Base-by-base conservation (phyloP, 2,113 vertebrate species). In the Dipodomys stephensi region DNA sequence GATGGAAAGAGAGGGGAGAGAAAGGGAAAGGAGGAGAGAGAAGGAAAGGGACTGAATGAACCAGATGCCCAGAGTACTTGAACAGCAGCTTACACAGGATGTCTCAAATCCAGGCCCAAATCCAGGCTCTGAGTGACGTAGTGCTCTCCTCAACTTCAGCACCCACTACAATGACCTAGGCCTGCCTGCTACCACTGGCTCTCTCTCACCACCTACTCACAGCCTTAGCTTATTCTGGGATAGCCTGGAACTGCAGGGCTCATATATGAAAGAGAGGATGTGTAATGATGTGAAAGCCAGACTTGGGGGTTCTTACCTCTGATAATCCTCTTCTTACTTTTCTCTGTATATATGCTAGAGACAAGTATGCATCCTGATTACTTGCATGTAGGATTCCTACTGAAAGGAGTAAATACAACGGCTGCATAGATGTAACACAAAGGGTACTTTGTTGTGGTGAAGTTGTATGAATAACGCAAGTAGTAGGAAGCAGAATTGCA, bases 91-190 rank as follows among this genome's bases (percentile, higher is more conserved):
- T 32, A 12, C 35, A 49, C 49, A 49, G 49, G 49, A 11, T 49
- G 10, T 12, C 49, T 49, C 49, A 49, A 49, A 49, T 49, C 65
- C 30, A 44, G n/a, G 39, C 49, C 8, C 49, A 49, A 49, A 49
- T 49, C 65, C 30, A 44, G n/a, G 39, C 13, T 35, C 30, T n/a
- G 0, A 2, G 39, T 6, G 28, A 12, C 35, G 2, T 25, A 30
- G 30, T 32, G n/a, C 39, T 28, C 25, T 53, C 53, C 28, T 25
- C 10, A 15, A 13, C 57, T 30, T 23, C 62, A 10, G 49, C 0
- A 0, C 9, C 19, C 12, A 2, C 35, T 8, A 0, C 0, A 5
- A n/a, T 9, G 4, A 2, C 64, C 18, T 57, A 2, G 28, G 22
- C 78, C 22, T 23, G 62, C 11, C 12, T 2, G 49, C 49, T 12